Percentiles rank a stretch among this genome's conserved stretches.
Evolutionary conservation across 2,888 invertebrate genomes (phyloP).

Genomic region (Pollenia amentaria): DNA sequence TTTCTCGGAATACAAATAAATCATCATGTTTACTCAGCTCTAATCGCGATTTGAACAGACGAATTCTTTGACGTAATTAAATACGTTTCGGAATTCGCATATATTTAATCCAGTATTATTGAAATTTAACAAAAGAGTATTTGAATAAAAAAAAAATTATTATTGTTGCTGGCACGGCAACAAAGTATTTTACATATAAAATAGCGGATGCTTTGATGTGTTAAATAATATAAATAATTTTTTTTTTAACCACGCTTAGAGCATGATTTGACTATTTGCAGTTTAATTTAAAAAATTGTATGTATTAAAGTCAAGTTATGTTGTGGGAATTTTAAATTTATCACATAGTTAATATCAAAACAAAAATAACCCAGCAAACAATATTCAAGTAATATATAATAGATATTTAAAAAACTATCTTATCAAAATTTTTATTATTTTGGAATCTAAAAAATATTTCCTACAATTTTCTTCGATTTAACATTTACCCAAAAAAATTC

Average conservation of each 20-base stretch:
- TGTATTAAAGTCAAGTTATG: conserved; percentile 30
- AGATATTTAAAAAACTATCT: no score
- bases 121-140: neutral
- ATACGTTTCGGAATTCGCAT: conserved; percentile 5
- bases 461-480: neutral
- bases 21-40: no score
- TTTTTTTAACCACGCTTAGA: conserved; percentile 24
- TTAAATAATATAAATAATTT: conserved; percentile 2
- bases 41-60: no score
- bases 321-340: conserved; percentile 40
- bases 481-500: neutral
- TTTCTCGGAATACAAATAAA: neutral
- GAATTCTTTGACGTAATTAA: neutral
- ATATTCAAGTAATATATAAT: neutral
- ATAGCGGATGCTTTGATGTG: conserved; percentile 43
- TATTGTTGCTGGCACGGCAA: neutral
- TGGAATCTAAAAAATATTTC: neutral
- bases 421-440: no score
- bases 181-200: conserved; percentile 4
- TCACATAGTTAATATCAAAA: conserved; percentile 35
- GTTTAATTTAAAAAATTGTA: conserved; percentile 25
- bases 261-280: conserved; percentile 45
- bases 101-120: no score
- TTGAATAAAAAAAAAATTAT: neutral
- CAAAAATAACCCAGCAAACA: conserved; percentile 33